Base-by-base conservation (phyloP, 1,140 invertebrate genomes). In the Holcopasites calliopsidis region DNA sequence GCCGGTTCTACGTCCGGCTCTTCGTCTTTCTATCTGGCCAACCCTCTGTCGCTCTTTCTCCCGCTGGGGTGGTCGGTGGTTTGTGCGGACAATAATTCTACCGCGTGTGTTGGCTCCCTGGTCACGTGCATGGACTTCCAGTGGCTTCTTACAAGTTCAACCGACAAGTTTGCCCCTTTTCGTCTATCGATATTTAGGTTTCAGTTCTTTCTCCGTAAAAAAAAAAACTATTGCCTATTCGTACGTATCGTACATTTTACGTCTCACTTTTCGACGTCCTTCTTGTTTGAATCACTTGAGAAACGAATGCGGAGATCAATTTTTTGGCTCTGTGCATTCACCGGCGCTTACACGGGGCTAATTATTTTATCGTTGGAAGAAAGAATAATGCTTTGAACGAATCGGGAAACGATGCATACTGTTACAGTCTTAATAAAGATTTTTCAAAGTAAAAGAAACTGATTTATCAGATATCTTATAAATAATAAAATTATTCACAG, bases 81-180 rank as follows among this genome's bases (percentile, higher is more conserved):
- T 71, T 70, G n/a, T n/a, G 73, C 49, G 78, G 86, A 83, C 86
- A 86, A 87, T 85, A 86, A 55, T 86, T 87, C 74, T 47, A 31
- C 86, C 64, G 60, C 73, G 40, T 65, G 35, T 79, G 76, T 76
- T 86, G 57, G 72, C 52, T 85, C 78, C 54, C 85, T 52, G 55
- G 79, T 87, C 86, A 87, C 86, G 86, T 83, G 80, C 79, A 65
- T 81, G 76, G 74, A 77, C 85, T 77, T 77, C 70, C 73, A 80
- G 69, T 77, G 66, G 69, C 82, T 85, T 84, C 84, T 79, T 85
- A 75, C 77, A 83, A 84, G 82, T 82, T 84, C 79, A 84, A 84
- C 82, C 65, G 60, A 78, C 83, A 84, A 84, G 77, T 84, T 84
- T 85, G 69, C 74, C 68, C 83, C 74, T 71, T 75, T 82, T 76